Evolutionary conservation across 2,113 vertebrate species (phyloP), one percentile per base, ranked within the genome.

Genomic region (Cyphomyrus discorhynchus): DNA sequence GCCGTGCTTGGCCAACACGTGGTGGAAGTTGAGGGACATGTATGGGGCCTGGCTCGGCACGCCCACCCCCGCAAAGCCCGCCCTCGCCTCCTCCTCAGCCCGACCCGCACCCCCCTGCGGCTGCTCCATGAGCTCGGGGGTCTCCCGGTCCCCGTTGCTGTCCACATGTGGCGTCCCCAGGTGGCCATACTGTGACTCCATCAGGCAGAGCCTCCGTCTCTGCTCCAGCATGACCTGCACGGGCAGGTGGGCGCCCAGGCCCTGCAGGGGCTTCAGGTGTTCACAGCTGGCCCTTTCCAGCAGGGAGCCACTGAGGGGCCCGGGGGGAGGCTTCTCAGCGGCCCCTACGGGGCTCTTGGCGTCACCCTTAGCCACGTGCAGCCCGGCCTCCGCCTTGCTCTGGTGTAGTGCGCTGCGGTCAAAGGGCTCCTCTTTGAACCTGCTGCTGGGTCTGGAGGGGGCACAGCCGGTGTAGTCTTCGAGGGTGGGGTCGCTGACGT

Each of bases 1-100:
- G 1, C 94, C 92, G 0, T 96, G 97, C 84, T 97, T 97, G 87
- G 97, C 94, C 92, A 97, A 93, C 89, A 97, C 96, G 42, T 96
- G 97, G 91, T 97, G 97, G 90, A 98, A 96, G 92, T 98, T 98
- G 84, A 98, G 93, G 90, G 98, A 95, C 93, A 97, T 95, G 5
- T 97, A 96, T 0, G 97, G 97, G 2, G 96, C 93, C 89, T 97
- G 97, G 2, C 95, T 92, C 0, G 95, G 88, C 1, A 96, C 82
- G 86, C 95, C 91, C 21, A 93, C 89, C 0, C 95, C 96, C 92
- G 92, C 92, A 70, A 93, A 70, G 82, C 82, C 45, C 66, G 92
- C 80, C 58, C 91, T 90, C 0, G 92, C 94, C 27, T 96, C 95
- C 0, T 94, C 92, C 9, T 92, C 93, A 0, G 94, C 90, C 85